Base-by-base conservation (phyloP, 2,797 vertebrate genomes). In the Anguilla anguilla region DNA sequence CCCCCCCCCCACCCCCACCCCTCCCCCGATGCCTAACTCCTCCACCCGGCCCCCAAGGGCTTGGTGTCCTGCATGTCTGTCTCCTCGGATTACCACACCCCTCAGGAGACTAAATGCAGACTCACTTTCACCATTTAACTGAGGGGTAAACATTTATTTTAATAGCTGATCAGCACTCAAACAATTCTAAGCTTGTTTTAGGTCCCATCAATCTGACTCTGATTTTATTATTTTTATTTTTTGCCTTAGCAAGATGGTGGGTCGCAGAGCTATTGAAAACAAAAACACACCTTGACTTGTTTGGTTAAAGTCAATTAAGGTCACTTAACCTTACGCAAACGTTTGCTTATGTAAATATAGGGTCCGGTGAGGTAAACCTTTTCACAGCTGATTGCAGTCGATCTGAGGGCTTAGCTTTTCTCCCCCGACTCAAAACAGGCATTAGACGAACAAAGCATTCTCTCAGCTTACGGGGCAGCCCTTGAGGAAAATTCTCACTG, bases 271-370 rank as follows among this genome's bases (percentile, higher is more conserved):
- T 1, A 13, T 28, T 72, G 11, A 19, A 43, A 3, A 39, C 4
- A 77, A 77, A 6, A 22, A 31, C 77, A 31, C 77, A 22, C 39
- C 39, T 49, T 81, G 59, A 87, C 59, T 83, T 95, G 94, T 96
- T 96, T 95, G 94, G 89, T 93, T 90, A 88, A 15, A 88, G 94
- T 92, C 93, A 74, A 94, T 95, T 96, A 95, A 90, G 87, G 93
- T 92, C 95, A 94, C 94, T 95, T 94, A 94, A 90, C 79, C 89
- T 92, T 94, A 94, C 94, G 93, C 93, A 93, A 90, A 92, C 90
- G 91, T 95, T 94, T 94, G 93, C 91, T 94, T 92, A 90, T 91
- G 91, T 95, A 94, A 59, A 82, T 69, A 13, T 84, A 22, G 49
- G 82, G n/a, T 31, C n/a, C 22, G 19, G 39, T 19, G 28, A 28